These are phyloP conservation scores for Lucifuga dentata DNA, from an alignment of 2,113 vertebrate genomes.

Conservation along the genomic window DNA sequence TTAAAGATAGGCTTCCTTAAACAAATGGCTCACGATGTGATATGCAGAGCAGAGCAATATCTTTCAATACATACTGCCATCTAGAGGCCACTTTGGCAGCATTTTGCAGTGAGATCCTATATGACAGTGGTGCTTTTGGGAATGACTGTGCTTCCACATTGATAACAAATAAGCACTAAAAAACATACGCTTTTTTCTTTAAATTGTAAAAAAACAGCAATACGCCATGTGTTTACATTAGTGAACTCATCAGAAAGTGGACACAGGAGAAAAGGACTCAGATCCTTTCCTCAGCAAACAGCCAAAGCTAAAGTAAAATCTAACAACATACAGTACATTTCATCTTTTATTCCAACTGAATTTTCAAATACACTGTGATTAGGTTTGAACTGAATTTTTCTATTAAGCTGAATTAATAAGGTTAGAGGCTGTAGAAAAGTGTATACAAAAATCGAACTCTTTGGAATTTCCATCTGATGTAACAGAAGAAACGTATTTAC, in stretches of 20 bases:
- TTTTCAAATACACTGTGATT: too few species aligned
- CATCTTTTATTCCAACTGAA: too few species aligned
- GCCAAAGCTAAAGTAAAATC: too few species aligned
- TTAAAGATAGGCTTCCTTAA: not conserved
- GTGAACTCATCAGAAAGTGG: too few species aligned
- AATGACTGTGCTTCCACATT: not conserved
- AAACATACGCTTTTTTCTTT: too few species aligned
- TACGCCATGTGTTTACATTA: too few species aligned
- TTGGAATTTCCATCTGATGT: not conserved
- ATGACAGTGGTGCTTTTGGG: not conserved
- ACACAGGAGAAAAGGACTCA: too few species aligned
- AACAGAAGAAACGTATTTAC: slow-evolving; percentile 5
- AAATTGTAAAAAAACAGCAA: too few species aligned
- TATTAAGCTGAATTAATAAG: not conserved
- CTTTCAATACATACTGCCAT: slow-evolving; percentile 43
- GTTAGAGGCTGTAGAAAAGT: not conserved
- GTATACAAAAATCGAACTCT: not conserved
- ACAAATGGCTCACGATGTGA: slow-evolving; percentile 6
- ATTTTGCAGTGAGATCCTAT: not conserved
- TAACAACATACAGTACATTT: too few species aligned
- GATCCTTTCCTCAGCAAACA: too few species aligned
- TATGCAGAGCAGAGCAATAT: not conserved
- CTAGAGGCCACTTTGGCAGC: slow-evolving; percentile 42
- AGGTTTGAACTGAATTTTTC: too few species aligned
- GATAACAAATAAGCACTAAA: too few species aligned